Evolutionary conservation across 2,113 vertebrate genomes (phyloP).

Genomic region (Podiceps cristatus): DNA sequence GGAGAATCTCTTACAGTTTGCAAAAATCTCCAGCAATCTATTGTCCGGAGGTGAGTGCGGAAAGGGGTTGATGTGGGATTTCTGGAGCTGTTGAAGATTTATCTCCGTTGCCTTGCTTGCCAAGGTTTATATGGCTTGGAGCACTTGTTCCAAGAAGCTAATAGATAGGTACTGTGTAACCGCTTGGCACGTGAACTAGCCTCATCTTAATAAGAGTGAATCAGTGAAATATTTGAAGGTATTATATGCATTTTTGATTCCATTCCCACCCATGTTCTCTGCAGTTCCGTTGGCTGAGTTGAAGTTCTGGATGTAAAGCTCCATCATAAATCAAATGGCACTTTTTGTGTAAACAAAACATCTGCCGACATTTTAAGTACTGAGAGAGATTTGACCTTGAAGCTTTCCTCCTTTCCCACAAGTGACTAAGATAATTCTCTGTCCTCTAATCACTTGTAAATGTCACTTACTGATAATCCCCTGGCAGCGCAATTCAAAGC

Average conservation of each 20-base stretch:
- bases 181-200: not conserved
- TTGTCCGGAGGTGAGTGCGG: conserved; percentile 86
- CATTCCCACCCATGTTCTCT: conserved; percentile 16
- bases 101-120: not conserved
- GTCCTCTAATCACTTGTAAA: conserved; percentile 69
- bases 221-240: conserved; percentile 28
- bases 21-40: conserved; percentile 88
- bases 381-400: conserved; percentile 63
- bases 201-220: conserved; percentile 44
- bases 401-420: conserved; percentile 63
- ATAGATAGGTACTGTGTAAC: conserved; percentile 46
- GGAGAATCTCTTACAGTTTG: conserved; percentile 90
- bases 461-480: conserved; percentile 68
- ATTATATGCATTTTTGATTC: conserved; percentile 17
- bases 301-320: conserved; percentile 6
- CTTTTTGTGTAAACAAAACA: conserved; percentile 62
- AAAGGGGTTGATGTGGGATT: not conserved
- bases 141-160: conserved; percentile 33
- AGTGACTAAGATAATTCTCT: conserved; percentile 68
- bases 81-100: conserved; percentile 25
- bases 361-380: conserved; percentile 63
- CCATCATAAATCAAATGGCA: conserved; percentile 50
- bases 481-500: conserved; percentile 56
- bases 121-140: not conserved
- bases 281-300: not conserved